phyloP scores from a whole-genome alignment of 2,113 vertebrate genomes.

The Emydocephalus ijimae region DNA sequence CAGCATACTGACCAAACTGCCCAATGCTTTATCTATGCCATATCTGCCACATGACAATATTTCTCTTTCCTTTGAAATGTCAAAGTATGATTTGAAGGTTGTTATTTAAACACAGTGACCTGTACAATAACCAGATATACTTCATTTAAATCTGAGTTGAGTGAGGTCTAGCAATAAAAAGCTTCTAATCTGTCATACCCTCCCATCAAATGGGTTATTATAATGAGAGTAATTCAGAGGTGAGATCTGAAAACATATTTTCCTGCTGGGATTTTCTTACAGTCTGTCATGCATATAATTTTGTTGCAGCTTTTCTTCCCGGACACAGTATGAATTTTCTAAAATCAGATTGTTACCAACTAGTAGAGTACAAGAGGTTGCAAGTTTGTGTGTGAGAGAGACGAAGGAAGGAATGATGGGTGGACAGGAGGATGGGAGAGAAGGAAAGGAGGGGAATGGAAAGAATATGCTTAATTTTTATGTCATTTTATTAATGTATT shows the following conservation, averaged over 20 bases:
- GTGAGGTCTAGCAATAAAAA: constrained; percentile 50
- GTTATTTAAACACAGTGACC: constrained; percentile 61
- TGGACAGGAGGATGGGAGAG: not conserved
- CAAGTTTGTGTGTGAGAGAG: not conserved
- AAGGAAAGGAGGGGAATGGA: not conserved
- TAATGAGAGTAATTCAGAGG: constrained; percentile 57
- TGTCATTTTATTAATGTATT: constrained; percentile 11
- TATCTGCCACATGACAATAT: constrained; percentile 50
- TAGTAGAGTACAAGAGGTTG: not conserved
- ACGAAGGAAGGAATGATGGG: not conserved
- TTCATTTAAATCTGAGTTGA: constrained; percentile 57
- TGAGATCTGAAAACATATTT: constrained; percentile 35
- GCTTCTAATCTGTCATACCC: constrained; percentile 54
- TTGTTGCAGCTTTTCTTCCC: constrained; percentile 37
- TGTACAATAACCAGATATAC: constrained; percentile 59
- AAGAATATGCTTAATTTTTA: not conserved
- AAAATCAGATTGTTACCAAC: constrained; percentile 30
- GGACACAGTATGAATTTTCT: constrained; percentile 29
- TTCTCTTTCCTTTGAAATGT: constrained; percentile 58
- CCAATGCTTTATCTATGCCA: constrained; percentile 45
- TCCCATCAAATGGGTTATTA: constrained; percentile 57
- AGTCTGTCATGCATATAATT: constrained; percentile 36
- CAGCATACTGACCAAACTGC: constrained; percentile 54
- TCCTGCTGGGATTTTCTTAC: constrained; percentile 46
- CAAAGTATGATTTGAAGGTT: constrained; percentile 52